Conservation (phyloP, 2,113 vertebrate genomes). For the Struthidea cinerea region DNA sequence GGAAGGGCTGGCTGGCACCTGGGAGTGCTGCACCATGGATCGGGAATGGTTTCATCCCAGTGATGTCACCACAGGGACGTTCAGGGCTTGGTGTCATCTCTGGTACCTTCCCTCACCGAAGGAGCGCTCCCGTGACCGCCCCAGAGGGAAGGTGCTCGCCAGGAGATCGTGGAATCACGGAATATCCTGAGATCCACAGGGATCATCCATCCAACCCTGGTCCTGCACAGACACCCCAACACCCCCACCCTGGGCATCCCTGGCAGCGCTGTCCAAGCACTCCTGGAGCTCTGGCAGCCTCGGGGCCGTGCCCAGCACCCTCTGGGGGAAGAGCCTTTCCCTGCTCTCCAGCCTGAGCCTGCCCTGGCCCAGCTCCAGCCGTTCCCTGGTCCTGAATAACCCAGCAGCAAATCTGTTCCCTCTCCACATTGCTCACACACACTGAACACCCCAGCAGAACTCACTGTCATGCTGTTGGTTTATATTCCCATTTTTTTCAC, state of each 20-base stretch:
- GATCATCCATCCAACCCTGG: accelerated
- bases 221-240: neutral
- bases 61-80: neutral
- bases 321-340: neutral
- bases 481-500: neutral
- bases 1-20: neutral
- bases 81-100: neutral
- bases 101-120: neutral
- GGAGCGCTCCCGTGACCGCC: neutral
- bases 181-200: neutral
- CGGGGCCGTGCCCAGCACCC: neutral
- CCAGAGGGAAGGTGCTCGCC: neutral
- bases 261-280: accelerated
- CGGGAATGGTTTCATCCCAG: neutral
- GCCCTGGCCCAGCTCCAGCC: neutral
- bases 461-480: neutral
- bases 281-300: neutral
- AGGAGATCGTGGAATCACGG: neutral
- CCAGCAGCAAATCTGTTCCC: neutral
- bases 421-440: neutral
- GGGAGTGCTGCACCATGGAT: accelerated
- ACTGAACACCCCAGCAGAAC: neutral
- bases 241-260: neutral
- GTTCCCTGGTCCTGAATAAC: neutral
- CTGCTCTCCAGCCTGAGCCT: neutral